Base-by-base conservation (phyloP, 2,113 vertebrate species). In the Ceuthmochares aereus region DNA sequence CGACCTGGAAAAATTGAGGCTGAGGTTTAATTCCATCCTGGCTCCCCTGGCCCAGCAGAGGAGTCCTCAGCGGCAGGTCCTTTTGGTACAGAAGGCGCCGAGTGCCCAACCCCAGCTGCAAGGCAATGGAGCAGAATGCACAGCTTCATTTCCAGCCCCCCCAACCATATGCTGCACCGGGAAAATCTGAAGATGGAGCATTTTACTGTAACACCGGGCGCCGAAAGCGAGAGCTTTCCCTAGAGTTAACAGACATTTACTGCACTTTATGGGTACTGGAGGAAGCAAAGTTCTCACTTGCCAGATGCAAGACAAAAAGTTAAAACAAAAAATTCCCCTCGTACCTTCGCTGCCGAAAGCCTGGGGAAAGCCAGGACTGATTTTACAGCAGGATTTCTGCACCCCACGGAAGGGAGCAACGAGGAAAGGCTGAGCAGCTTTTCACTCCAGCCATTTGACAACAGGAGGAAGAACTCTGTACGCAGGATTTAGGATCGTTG, bases 201-300 rank as follows among this genome's bases (percentile, higher is more conserved):
- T 54, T 79, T 88, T 21, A 12, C 49, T 42, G 58, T 18, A 30
- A 36, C 45, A 3, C n/a, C 2, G 67, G 12, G 45, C 76, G 40
- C 42, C 69, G 6, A 14, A 12, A 45, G 22, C 12, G 32, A 55
- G 75, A 0, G 5, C 7, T 19, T 34, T 63, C 86, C 89, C 59
- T 4, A 0, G 55, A 36, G 74, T 0, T 5, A 20, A 8, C 78
- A 19, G 73, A 2, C 58, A 1, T 26, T 67, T 12, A 11, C 20
- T 9, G 89, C 2, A 26, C 26, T 62, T 81, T 68, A 11, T 69
- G 34, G 87, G 43, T 23, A 14, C 87, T 16, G 23, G 2, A 32
- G 43, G 32, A 78, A 49, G 47, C 56, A 25, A 86, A 94, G 92
- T 63, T 59, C 75, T 37, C 66, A 21, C 42, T 80, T 15, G 37